A percentile compares a stretch with the other conserved stretches of the same genome.
These are phyloP conservation scores for Atherix ibis DNA, from an alignment of 2,888 invertebrate species.

Conservation along the genomic window DNA sequence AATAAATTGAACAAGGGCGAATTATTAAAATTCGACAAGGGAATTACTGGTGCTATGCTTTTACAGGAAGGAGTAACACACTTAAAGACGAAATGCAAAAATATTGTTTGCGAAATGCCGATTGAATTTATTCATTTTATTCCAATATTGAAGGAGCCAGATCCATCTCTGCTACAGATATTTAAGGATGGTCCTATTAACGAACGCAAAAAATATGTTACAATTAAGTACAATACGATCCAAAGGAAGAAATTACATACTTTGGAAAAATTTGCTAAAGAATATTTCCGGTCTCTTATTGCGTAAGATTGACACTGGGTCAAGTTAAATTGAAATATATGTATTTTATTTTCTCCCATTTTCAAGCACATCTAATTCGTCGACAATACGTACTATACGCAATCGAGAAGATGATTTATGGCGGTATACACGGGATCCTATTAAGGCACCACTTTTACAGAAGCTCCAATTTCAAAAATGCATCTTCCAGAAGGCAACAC, in stretches of 20 bases:
- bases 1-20: constrained; percentile 58
- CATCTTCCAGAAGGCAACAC: constrained; percentile 54
- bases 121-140: constrained; percentile 75
- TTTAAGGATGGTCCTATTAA: constrained; percentile 41
- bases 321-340: no score
- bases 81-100: constrained; percentile 56
- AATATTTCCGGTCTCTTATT: constrained; percentile 79
- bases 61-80: constrained; percentile 42
- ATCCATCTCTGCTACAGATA: constrained; percentile 45
- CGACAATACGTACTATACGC: constrained; percentile 49
- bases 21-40: constrained; percentile 61
- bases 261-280: constrained; percentile 65
- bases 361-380: no score
- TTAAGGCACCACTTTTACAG: constrained; percentile 66
- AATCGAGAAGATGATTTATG: constrained; percentile 59
- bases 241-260: constrained; percentile 62
- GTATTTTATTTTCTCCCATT: no score
- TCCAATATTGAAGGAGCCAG: constrained; percentile 64
- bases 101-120: constrained; percentile 65
- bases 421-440: constrained; percentile 64
- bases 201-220: constrained; percentile 32
- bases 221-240: constrained; percentile 38
- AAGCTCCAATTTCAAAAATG: constrained; percentile 56
- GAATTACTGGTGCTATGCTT: constrained; percentile 58
- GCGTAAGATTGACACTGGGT: no score